These are phyloP conservation scores for Sibirionetta formosa DNA, from an alignment of 2,797 vertebrate genomes.

Conservation along the genomic window DNA sequence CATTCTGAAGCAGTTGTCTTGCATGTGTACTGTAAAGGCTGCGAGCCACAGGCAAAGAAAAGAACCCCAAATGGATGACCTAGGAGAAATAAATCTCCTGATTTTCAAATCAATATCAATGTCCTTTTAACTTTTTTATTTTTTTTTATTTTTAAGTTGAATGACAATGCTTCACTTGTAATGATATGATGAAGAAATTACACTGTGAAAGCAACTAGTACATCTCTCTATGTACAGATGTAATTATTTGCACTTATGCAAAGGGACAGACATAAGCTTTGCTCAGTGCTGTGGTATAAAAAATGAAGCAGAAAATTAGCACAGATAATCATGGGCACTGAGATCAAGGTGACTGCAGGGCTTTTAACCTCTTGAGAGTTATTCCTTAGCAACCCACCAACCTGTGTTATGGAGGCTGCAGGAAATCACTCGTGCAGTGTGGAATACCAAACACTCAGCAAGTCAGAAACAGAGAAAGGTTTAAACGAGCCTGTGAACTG, in stretches of 20 bases:
- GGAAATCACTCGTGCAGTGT: neutral
- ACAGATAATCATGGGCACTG: neutral
- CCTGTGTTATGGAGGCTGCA: neutral
- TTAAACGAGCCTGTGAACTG: neutral
- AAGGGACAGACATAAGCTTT: neutral
- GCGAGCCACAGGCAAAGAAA: neutral
- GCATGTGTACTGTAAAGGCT: neutral
- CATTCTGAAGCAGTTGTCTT: neutral
- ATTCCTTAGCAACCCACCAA: slow-evolving; percentile 45
- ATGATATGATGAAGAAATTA: neutral
- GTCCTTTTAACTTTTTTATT: neutral
- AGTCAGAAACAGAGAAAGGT: neutral
- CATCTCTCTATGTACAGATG: neutral
- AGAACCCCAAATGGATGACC: neutral
- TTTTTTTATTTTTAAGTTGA: neutral
- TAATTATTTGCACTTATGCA: neutral
- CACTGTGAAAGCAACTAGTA: neutral
- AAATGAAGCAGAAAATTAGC: neutral
- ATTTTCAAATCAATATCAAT: neutral
- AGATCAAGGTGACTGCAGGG: slow-evolving; percentile 11
- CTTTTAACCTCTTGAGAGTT: slow-evolving; percentile 18
- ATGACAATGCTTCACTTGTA: neutral
- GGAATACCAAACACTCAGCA: slow-evolving; percentile 39
- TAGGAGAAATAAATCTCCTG: neutral
- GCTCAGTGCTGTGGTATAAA: neutral